phyloP scores from a whole-genome alignment of 2,797 vertebrate species.

The Takifugu ocellatus region DNA sequence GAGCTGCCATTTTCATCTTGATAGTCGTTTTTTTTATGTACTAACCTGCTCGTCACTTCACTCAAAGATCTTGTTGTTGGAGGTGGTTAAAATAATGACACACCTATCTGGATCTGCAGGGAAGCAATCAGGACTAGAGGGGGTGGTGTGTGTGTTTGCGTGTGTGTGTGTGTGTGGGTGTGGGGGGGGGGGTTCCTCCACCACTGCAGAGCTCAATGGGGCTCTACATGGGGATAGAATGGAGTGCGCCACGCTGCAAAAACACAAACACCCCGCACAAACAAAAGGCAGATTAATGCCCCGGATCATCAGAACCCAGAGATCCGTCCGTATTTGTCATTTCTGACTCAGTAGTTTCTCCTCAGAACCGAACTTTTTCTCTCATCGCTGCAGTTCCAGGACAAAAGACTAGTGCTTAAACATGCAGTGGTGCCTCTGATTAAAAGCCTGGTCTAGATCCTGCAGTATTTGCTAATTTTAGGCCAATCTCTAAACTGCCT shows the following conservation, averaged over 20 bases:
- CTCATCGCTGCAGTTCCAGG: too few species aligned
- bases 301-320: conserved; percentile 50
- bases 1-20: too few species aligned
- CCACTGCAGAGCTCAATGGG: conserved; percentile 36
- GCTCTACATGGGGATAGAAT: conserved; percentile 27
- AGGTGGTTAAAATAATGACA: conserved; percentile 13
- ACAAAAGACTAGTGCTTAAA: too few species aligned
- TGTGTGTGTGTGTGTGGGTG: conserved; percentile 12
- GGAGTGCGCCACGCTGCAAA: conserved; percentile 20
- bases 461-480: too few species aligned
- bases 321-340: conserved; percentile 49
- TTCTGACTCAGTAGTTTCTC: conserved; percentile 47
- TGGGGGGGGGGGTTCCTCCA: conserved; percentile 38
- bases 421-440: too few species aligned
- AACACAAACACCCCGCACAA: conserved; percentile 46
- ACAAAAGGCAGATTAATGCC: conserved; percentile 67
- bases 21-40: conserved; percentile 15
- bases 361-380: conserved; percentile 24
- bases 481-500: too few species aligned
- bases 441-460: too few species aligned
- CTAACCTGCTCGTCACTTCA: conserved; percentile 28
- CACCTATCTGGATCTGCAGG: conserved; percentile 39
- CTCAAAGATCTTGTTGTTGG: conserved; percentile 25
- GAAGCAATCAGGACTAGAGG: conserved; percentile 35
- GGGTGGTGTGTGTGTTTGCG: conserved; percentile 6